Base-by-base conservation (phyloP, 2,888 invertebrate genomes). In the Mythimna ferrago region DNA sequence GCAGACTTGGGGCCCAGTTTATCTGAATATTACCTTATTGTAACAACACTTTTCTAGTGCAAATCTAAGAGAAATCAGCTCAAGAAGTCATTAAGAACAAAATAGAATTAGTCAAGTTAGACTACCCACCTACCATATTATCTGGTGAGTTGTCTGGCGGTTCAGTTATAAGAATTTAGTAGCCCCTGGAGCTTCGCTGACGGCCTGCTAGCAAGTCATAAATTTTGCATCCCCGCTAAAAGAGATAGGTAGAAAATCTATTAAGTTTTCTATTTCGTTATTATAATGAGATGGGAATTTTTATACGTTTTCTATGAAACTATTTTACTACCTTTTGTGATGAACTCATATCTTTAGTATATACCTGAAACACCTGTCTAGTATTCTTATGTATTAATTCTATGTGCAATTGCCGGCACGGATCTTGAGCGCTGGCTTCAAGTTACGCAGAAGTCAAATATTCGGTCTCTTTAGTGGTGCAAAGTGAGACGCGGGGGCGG, bases 161-260 rank as follows among this genome's bases (percentile, higher is more conserved):
- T 89, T 91, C 92, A 93, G 93, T 93, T 93, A 93, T 90, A 91
- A 89, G 89, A 91, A 93, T 93, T 90, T 92, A 93, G 89, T 81
- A 88, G 86, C 65, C 93, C 86, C 91, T 21, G 26, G 91, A 89
- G 91, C 68, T 66, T 60, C 48, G 81, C 89, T 88, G 87, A 87
- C 88, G 86, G 86, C 86, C 72, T 75, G 72, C 73, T 64, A 66
- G 66, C 60, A 44, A 71, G 71, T 82, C 83, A 83, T 92, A 92
- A 92, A 91, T 93, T 92, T 89, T 86, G 86, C 88, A 88, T 89
- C 77, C 84, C 71, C 82, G 72, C 73, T 76, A 66, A 68, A 73
- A 61, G 68, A 75, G 78, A 71, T 74, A 69, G 70, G 61, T 63
- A 54, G 62, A 60, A 79, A 73, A 81, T 86, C 86, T 81, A 78